These are phyloP conservation scores for Acholoe squamosa DNA, from an alignment of 2,888 invertebrate species.

Conservation along the genomic window DNA sequence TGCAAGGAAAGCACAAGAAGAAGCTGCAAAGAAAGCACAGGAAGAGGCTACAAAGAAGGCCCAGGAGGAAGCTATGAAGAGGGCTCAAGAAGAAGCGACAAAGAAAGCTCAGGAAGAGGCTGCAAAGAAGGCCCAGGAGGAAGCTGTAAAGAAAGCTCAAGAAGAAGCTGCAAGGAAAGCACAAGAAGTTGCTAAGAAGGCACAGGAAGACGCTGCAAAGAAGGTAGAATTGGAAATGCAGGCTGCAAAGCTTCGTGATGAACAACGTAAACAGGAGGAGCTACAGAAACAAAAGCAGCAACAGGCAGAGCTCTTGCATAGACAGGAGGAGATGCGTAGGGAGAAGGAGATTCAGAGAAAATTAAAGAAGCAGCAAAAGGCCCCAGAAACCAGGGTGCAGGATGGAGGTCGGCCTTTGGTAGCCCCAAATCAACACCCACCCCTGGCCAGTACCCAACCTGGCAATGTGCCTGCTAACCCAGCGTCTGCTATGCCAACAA, in stretches of 20 bases:
- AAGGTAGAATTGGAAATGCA: not conserved
- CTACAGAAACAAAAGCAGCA: constrained; percentile 28
- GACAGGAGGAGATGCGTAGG: constrained; percentile 19
- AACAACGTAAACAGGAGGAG: not conserved
- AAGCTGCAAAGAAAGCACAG: not conserved
- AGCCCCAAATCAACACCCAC: constrained; percentile 16
- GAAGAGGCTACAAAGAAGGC: not conserved
- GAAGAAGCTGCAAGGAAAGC: constrained; percentile 10
- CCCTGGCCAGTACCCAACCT: not conserved
- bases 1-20: not conserved
- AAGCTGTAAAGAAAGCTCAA: not conserved
- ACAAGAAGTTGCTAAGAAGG: constrained; percentile 4
- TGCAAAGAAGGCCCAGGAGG: not conserved
- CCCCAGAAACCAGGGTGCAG: not conserved
- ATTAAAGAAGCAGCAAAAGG: constrained; percentile 5
- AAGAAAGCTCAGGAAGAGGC: too few species aligned
- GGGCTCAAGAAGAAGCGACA: not conserved
- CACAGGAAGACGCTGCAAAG: not conserved
- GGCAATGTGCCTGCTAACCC: not conserved
- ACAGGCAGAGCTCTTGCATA: not conserved
- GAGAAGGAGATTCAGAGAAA: not conserved
- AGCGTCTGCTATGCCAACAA: not conserved
- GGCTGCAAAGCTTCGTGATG: not conserved
- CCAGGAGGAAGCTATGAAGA: not conserved
- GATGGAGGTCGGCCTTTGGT: not conserved